Evolutionary conservation across 2,113 vertebrate species (phyloP), one percentile per base, ranked within the genome.

Genomic region (Tupaia tana): DNA sequence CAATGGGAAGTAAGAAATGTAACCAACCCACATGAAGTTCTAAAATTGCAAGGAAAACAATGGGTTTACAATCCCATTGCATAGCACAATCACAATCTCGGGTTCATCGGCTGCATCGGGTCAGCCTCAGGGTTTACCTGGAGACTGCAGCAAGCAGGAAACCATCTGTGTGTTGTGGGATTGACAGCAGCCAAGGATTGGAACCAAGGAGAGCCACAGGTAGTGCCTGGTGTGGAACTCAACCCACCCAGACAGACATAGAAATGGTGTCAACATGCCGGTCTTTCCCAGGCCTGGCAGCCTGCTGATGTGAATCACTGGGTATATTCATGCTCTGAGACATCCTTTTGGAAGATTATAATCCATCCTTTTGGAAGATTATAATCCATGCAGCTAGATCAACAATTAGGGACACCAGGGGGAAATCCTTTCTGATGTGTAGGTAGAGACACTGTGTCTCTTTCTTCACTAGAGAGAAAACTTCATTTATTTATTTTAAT

Each of bases 391-490:
- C 20, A 71, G 24, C 43, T 64, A 24, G 27, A 66, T 6, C 9
- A 9, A 43, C 1, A 14, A 18, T 29, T 52, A 64, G 61, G 7
- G 34, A 52, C 12, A 84, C 24, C 7, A 52, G 73, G n/a, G n/a
- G 58, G 73, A 11, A 61, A 77, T 56, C 15, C 43, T n/a, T n/a
- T 73, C 54, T 15, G 25, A 3, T 58, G 22, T 43, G 64, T 7
- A 14, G 9, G 6, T 24, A 43, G 63, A 70, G 2, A 43, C 4
- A 43, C 15, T 34, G 52, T 43, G 43, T 43, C 34, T 83, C n/a
- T n/a, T 71, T 43, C 63, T 52, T 80, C 19, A 56, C 83, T 59
- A 67, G 34, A 43, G 31, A 90, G 64, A 79, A 71, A 77, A 92
- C 6, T 4, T 29, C n/a, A 6, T 13, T 59, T 59, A 43, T 43